A percentile compares a stretch with the other conserved stretches of the same genome.
phyloP scores from a whole-genome alignment of 2,888 invertebrate species.

The Nephrocerus scutellatus region DNA sequence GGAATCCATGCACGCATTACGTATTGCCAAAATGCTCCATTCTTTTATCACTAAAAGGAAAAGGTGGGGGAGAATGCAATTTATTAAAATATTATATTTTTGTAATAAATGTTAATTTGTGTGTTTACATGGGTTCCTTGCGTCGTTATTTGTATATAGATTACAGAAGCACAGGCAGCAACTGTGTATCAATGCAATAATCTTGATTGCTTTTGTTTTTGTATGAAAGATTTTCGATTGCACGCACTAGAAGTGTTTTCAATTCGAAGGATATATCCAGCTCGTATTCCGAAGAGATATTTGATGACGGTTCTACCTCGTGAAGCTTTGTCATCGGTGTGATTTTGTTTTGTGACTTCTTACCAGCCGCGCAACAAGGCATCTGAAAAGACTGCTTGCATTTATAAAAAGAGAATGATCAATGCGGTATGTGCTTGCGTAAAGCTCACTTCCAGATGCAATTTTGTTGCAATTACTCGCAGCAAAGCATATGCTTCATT shows the following conservation, averaged over 20 bases:
- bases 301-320: constrained; percentile 51
- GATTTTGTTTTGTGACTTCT: constrained; percentile 65
- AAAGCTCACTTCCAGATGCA: constrained; percentile 56
- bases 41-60: constrained; percentile 81
- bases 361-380: constrained; percentile 64
- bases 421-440: constrained; percentile 53
- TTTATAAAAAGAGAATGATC: constrained; percentile 66
- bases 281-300: constrained; percentile 42
- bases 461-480: constrained; percentile 63
- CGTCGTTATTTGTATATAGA: constrained; percentile 84
- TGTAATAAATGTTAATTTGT: too few species aligned
- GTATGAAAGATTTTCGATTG: constrained; percentile 74
- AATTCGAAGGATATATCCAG: constrained; percentile 75
- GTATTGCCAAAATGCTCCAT: constrained; percentile 79
- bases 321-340: constrained; percentile 65
- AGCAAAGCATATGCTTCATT: constrained; percentile 62
- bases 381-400: constrained; percentile 64
- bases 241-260: constrained; percentile 67
- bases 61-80: too few species aligned
- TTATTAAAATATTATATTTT: too few species aligned
- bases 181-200: constrained; percentile 67
- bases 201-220: constrained; percentile 67
- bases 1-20: constrained; percentile 71
- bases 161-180: constrained; percentile 71
- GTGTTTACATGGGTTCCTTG: constrained; percentile 84